These are phyloP conservation scores for Nothobranchius kuhntae DNA, from an alignment of 2,113 vertebrate species.

Conservation along the genomic window DNA sequence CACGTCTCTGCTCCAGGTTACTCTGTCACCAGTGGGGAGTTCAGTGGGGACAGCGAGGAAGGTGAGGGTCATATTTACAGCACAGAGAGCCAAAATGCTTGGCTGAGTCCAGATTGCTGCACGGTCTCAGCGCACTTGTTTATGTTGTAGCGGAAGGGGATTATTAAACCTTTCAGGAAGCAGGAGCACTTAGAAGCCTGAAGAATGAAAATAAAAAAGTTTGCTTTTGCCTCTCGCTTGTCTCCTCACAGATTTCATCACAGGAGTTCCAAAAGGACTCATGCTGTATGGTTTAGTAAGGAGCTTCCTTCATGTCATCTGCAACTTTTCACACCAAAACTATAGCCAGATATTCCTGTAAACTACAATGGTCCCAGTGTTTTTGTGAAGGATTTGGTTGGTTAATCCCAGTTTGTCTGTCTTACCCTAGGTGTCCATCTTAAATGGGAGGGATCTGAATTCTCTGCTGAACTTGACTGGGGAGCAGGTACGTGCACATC, in stretches of 20 bases:
- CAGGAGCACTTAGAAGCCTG: neutral
- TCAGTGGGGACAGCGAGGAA: constrained; percentile 85
- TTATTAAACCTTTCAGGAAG: constrained; percentile 30
- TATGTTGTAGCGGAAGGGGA: constrained; percentile 1
- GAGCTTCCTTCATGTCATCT: constrained; percentile 22
- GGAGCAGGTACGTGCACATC: constrained; percentile 84
- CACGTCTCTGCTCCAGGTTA: constrained; percentile 78
- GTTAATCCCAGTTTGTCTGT: neutral
- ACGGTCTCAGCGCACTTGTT: neutral
- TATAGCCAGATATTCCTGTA: too few relatives aligned
- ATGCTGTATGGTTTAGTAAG: constrained; percentile 91
- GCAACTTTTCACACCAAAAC: too few relatives aligned
- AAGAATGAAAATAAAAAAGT: neutral
- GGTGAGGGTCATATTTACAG: constrained; percentile 79
- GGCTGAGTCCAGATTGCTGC: constrained; percentile 26
- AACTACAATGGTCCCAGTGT: too few relatives aligned
- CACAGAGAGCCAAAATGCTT: constrained; percentile 25
- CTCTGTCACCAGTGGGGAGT: constrained; percentile 88
- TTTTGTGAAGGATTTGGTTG: too few relatives aligned
- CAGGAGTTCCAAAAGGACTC: constrained; percentile 90
- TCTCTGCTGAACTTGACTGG: constrained; percentile 87
- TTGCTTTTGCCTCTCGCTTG: constrained; percentile 3
- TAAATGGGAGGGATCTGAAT: constrained; percentile 83
- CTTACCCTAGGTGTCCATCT: constrained; percentile 83
- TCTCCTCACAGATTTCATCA: constrained; percentile 83